Evolutionary conservation across 1,140 invertebrate species (phyloP).

Genomic region (Gyrodactylus bullatarudis): DNA sequence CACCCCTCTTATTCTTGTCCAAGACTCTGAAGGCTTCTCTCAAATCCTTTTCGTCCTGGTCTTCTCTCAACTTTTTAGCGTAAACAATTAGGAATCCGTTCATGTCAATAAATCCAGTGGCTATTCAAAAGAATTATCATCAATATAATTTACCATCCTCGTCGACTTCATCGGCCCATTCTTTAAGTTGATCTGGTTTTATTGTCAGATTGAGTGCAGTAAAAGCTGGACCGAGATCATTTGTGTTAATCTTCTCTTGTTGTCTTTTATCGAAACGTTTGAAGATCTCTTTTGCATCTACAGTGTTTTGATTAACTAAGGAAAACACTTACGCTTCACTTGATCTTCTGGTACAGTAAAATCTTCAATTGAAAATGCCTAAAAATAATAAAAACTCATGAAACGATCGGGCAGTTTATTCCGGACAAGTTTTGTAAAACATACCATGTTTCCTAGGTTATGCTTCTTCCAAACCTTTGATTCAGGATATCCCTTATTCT

Average conservation of each 20-base stretch:
- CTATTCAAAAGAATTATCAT: neutral
- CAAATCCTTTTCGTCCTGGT: conserved; percentile 20
- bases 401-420: neutral
- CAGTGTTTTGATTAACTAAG: neutral
- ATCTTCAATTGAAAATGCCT: conserved; percentile 6
- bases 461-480: neutral
- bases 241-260: conserved; percentile 5
- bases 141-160: neutral
- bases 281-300: conserved; percentile 5
- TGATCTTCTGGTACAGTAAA: conserved; percentile 6
- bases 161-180: conserved; percentile 7
- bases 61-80: conserved; percentile 16
- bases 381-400: neutral
- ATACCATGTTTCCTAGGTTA: neutral
- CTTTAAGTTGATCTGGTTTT: conserved; percentile 6
- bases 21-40: conserved; percentile 20
- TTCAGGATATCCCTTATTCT: neutral
- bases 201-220: conserved; percentile 1
- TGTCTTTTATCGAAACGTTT: conserved; percentile 7
- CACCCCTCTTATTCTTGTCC: conserved; percentile 19
- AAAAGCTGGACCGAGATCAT: conserved; percentile 6
- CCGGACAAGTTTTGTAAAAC: neutral
- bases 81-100: conserved; percentile 17
- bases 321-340: conserved; percentile 1
- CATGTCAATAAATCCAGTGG: conserved; percentile 6